Percentiles rank a stretch among this genome's conserved stretches.
These are phyloP conservation scores for Hybognathus amarus DNA, from an alignment of 2,797 vertebrate species.

Conservation along the genomic window DNA sequence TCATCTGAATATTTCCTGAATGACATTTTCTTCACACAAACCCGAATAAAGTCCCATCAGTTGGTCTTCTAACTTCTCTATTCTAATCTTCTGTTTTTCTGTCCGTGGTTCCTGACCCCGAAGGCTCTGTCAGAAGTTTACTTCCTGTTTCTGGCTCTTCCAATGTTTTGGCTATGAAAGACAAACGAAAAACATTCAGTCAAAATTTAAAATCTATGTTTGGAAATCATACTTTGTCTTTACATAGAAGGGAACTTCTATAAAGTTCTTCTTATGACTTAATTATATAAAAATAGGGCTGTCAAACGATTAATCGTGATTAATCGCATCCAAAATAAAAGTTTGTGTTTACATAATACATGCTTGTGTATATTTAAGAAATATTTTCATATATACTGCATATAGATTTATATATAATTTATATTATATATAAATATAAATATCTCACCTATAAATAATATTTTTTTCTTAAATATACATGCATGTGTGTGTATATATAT, in stretches of 20 bases:
- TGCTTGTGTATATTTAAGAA: too few relatives aligned
- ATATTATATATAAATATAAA: too few relatives aligned
- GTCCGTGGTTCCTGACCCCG: too few relatives aligned
- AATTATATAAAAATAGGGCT: too few relatives aligned
- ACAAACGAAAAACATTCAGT: not conserved
- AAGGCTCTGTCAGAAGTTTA: not conserved
- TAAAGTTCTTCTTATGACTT: not conserved
- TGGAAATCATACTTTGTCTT: not conserved
- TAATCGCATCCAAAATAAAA: too few relatives aligned
- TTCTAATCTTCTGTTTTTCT: not conserved
- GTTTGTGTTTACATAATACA: too few relatives aligned
- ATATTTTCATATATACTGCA: too few relatives aligned
- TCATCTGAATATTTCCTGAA: not conserved
- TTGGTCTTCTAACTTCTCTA: not conserved
- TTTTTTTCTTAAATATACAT: too few relatives aligned
- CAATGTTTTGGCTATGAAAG: constrained; percentile 19
- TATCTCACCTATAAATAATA: too few relatives aligned
- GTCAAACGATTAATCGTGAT: too few relatives aligned
- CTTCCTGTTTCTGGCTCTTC: constrained; percentile 26
- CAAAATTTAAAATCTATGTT: not conserved
- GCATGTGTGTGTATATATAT: too few relatives aligned
- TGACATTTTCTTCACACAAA: not conserved
- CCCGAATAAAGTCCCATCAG: not conserved
- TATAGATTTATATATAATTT: too few relatives aligned
- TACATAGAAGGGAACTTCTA: not conserved